Evolutionary conservation across 2,888 invertebrate species (phyloP), one percentile per base, ranked within the genome.

Genomic region (Toxonevra muliebris): DNA sequence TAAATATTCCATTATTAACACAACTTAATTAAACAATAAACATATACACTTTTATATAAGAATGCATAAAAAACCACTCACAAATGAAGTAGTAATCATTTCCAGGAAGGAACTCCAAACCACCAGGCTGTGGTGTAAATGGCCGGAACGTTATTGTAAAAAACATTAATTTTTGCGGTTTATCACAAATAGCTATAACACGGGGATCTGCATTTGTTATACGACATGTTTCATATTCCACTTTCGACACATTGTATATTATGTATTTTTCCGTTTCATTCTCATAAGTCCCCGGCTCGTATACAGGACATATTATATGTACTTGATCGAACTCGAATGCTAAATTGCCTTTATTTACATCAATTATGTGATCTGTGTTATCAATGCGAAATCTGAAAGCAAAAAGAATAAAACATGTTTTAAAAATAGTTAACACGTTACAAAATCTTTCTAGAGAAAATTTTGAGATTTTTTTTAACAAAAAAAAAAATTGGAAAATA

Each of bases 351-450:
- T 94, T 93, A 87, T 96, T 96, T 79, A 97, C 93, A 86, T 97
- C 96, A 86, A 96, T 96, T 86, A 97, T 95, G 86, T 97, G 96
- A 87, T 97, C 96, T 60, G 96, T 96, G 87, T 97, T 97, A 89
- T 97, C 96, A 90, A 96, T 96, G 87, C 96, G 92, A 88, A 97
- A 97, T 90, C 80, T 79, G 78, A 73, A 80, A 76, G 76, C n/a
- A n/a, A n/a, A n/a, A n/a, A n/a, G 76, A 76, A 79, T 74, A 73
- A n/a, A n/a, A n/a, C n/a, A n/a, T n/a, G n/a, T n/a, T n/a, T n/a
- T n/a, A n/a, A n/a, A n/a, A n/a, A n/a, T n/a, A n/a, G n/a, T n/a
- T n/a, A n/a, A n/a, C n/a, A n/a, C n/a, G n/a, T n/a, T n/a, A n/a
- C n/a, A n/a, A n/a, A n/a, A n/a, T n/a, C n/a, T n/a, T n/a, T n/a